Conservation (phyloP, 2,797 vertebrate species). For the Poeciliopsis presidionis region DNA sequence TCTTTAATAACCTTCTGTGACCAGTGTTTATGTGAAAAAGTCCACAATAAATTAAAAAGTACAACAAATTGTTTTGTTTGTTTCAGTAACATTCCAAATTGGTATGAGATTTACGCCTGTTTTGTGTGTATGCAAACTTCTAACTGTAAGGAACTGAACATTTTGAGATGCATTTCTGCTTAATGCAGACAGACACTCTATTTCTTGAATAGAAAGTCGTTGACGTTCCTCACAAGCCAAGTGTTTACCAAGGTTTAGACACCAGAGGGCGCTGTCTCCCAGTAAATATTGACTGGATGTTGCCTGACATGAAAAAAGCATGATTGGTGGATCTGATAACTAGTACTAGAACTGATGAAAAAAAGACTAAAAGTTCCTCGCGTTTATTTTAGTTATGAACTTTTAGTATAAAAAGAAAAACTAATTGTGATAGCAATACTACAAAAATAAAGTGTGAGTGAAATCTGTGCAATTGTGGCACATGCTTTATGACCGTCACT, state of each 20-base stretch:
- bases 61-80: background rate
- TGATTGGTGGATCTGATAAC: background rate
- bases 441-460: background rate
- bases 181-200: background rate
- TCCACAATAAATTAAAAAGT: background rate
- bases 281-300: conserved; percentile 23
- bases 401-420: background rate
- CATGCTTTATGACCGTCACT: conserved; percentile 20
- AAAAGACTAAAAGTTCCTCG: background rate
- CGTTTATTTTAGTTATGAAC: background rate
- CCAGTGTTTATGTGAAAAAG: background rate
- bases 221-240: background rate
- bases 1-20: background rate
- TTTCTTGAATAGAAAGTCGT: background rate
- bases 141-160: background rate
- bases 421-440: background rate
- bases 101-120: background rate
- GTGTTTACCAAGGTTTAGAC: conserved; percentile 31
- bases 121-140: background rate
- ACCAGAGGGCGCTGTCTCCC: conserved; percentile 62
- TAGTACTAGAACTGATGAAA: conserved; percentile 12
- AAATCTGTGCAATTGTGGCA: conserved; percentile 11
- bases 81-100: background rate
- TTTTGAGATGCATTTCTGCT: background rate
- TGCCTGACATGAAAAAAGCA: background rate